Percentiles rank a stretch among this genome's conserved stretches.
Conservation (phyloP, 2,888 invertebrate species). For the Zaprionus bogoriensis region DNA sequence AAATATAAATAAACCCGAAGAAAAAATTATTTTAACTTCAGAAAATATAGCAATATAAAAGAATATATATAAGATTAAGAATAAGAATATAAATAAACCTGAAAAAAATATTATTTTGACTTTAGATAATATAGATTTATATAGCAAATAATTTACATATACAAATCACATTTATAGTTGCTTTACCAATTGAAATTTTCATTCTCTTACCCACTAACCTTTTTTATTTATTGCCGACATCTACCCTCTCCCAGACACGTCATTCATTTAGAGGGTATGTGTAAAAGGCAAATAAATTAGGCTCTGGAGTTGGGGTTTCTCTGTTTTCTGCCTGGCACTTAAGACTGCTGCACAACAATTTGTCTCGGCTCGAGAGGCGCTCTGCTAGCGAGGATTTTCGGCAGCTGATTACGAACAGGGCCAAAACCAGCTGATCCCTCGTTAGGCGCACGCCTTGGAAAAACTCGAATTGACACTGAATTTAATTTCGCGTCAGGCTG, state of each 20-base stretch:
- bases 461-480: slow-evolving; percentile 74
- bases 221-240: not conserved
- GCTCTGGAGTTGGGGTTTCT: not conserved
- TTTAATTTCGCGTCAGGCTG: slow-evolving; percentile 64
- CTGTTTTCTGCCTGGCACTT: slow-evolving; percentile 9
- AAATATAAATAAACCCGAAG: not conserved
- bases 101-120: no score
- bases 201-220: not conserved
- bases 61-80: no score
- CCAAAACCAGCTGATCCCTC: slow-evolving; percentile 47
- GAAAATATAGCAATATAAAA: no score
- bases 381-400: slow-evolving; percentile 27
- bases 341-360: slow-evolving; percentile 44
- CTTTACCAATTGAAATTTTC: not conserved
- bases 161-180: no score
- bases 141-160: no score
- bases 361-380: slow-evolving; percentile 36
- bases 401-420: slow-evolving; percentile 43
- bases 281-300: slow-evolving; percentile 20
- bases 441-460: slow-evolving; percentile 49
- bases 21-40: no score
- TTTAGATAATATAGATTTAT: no score
- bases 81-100: no score
- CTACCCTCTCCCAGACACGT: no score
- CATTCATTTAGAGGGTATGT: not conserved